Percentiles rank a stretch among this genome's conserved stretches.
phyloP scores from a whole-genome alignment of 2,113 vertebrate species.

The Baryphthengus martii region DNA sequence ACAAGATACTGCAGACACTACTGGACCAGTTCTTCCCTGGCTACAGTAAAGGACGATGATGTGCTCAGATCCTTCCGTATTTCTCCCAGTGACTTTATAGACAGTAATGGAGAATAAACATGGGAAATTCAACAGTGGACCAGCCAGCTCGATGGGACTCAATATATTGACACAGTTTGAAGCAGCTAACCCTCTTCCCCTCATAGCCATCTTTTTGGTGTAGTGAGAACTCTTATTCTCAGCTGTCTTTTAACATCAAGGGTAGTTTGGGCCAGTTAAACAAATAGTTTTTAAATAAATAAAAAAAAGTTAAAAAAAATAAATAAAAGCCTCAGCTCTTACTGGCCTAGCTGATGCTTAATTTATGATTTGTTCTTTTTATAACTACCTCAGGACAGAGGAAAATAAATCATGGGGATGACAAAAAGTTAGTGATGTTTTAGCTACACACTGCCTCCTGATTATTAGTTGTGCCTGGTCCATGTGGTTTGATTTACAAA shows the following conservation, averaged over 20 bases:
- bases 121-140: conserved; percentile 66
- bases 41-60: conserved; percentile 99
- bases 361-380: conserved; percentile 67
- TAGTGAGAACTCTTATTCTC: conserved; percentile 74
- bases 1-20: conserved; percentile 90
- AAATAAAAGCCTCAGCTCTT: conserved; percentile 58
- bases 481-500: conserved; percentile 73
- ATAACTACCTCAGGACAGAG: conserved; percentile 84
- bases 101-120: conserved; percentile 56
- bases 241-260: conserved; percentile 76
- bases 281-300: conserved; percentile 58
- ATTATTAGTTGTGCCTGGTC: conserved; percentile 79
- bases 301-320: conserved; percentile 6
- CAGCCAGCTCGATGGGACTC: conserved; percentile 65
- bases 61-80: background rate
- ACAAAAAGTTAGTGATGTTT: conserved; percentile 71
- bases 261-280: conserved; percentile 77
- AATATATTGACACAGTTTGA: conserved; percentile 56
- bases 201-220: conserved; percentile 73
- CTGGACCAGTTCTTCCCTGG: conserved; percentile 98
- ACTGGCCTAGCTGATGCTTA: conserved; percentile 66
- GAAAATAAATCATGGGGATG: conserved; percentile 74
- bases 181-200: conserved; percentile 74
- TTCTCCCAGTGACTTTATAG: conserved; percentile 67
- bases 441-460: conserved; percentile 78